Percentiles rank a stretch among this genome's conserved stretches.
Conservation (phyloP, 1,140 invertebrate genomes). For the Anoplophora glabripennis region DNA sequence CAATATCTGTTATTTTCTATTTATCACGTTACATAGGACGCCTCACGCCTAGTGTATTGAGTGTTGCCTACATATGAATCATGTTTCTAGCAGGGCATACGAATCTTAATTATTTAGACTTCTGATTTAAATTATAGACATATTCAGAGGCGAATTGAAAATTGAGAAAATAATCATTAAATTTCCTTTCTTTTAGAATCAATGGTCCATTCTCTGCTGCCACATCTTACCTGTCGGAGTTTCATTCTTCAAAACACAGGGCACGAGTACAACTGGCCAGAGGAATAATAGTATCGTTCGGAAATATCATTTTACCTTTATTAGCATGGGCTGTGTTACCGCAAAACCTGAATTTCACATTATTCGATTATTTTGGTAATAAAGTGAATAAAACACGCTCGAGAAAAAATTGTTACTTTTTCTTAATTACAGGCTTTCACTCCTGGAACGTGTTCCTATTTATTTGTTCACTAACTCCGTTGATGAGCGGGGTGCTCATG, state of each 20-base stretch:
- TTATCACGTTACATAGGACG: no score
- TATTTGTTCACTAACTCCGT: conserved; percentile 61
- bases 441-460: conserved; percentile 77
- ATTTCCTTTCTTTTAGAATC: conserved; percentile 53
- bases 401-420: not conserved
- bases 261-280: conserved; percentile 60
- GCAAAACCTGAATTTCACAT: conserved; percentile 14
- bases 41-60: no score
- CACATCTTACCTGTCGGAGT: conserved; percentile 66
- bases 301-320: conserved; percentile 44
- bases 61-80: not conserved
- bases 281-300: conserved; percentile 58
- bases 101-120: not conserved
- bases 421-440: conserved; percentile 47
- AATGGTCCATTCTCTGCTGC: conserved; percentile 69
- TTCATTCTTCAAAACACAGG: conserved; percentile 60
- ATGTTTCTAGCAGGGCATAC: not conserved
- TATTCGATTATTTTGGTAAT: conserved; percentile 16
- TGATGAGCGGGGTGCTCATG: conserved; percentile 61
- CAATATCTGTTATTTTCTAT: no score
- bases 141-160: not conserved
- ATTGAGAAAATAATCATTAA: not conserved
- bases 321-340: conserved; percentile 27
- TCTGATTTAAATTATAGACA: not conserved
- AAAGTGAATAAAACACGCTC: not conserved